Conservation (phyloP, 2,888 invertebrate species). For the Conomelus anceps region DNA sequence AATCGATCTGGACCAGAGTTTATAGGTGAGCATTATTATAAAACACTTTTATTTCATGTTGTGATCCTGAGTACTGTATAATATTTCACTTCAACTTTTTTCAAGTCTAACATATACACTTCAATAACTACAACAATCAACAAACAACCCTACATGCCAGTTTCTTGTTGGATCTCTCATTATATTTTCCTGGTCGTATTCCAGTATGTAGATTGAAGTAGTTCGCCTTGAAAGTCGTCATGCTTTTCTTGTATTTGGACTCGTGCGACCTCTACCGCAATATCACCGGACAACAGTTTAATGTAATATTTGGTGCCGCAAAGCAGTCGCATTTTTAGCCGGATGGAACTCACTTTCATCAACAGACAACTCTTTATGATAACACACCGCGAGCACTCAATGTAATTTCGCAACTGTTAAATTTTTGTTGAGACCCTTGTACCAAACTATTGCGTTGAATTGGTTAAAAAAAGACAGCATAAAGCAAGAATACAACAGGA, state of each 20-base stretch:
- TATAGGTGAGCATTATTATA: too few species aligned
- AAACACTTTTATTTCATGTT: not conserved
- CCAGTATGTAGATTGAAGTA: not conserved
- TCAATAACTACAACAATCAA: not conserved
- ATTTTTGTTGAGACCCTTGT: too few species aligned
- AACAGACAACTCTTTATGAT: not conserved
- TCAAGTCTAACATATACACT: not conserved
- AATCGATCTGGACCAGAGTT: too few species aligned
- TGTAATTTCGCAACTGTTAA: not conserved
- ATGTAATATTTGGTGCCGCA: not conserved
- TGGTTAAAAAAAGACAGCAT: too few species aligned
- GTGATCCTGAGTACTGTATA: not conserved
- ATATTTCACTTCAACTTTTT: not conserved
- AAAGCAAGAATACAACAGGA: too few species aligned
- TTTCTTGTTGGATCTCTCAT: not conserved
- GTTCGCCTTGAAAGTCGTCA: not conserved
- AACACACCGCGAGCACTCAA: not conserved
- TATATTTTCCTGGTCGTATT: not conserved
- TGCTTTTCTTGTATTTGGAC: not conserved
- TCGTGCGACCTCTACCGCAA: not conserved
- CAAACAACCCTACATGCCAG: not conserved
- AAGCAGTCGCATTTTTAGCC: not conserved
- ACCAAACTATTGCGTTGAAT: too few species aligned
- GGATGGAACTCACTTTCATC: not conserved
- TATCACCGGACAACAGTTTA: not conserved